Percentiles rank a stretch among this genome's conserved stretches.
These are phyloP conservation scores for Paedocypris micromegethes DNA, from an alignment of 2,797 vertebrate species.

Conservation along the genomic window DNA sequence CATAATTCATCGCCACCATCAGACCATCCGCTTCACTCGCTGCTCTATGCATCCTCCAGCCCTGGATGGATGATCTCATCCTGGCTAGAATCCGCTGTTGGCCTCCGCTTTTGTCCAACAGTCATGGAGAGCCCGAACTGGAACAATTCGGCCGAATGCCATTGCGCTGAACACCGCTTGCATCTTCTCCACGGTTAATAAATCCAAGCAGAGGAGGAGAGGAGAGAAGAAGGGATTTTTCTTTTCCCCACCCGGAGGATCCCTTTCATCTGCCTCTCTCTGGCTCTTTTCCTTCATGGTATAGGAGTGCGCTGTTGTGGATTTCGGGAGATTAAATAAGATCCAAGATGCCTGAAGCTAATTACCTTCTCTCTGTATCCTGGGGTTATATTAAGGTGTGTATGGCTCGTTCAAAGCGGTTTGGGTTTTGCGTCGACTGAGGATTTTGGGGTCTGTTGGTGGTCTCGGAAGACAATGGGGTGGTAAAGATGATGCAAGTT, in stretches of 20 bases:
- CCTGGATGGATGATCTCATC: conserved; percentile 45
- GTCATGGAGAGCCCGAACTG: conserved; percentile 59
- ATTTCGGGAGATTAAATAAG: conserved; percentile 64
- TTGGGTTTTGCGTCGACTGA: conserved; percentile 11
- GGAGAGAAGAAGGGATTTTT: conserved; percentile 53
- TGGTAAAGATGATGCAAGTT: conserved; percentile 18
- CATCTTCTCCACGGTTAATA: conserved; percentile 52
- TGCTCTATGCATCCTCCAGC: conserved; percentile 51
- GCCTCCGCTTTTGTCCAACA: conserved; percentile 35
- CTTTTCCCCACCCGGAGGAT: conserved; percentile 53
- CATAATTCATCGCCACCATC: conserved; percentile 68
- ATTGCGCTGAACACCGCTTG: conserved; percentile 1
- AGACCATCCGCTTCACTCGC: conserved; percentile 53
- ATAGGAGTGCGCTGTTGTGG: conserved; percentile 62
- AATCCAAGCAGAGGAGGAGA: conserved; percentile 48
- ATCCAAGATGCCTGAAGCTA: conserved; percentile 99
- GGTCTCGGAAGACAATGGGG: conserved; percentile 37
- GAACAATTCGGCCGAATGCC: conserved; percentile 29
- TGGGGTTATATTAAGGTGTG: conserved; percentile 99
- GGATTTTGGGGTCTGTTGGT: conserved; percentile 38
- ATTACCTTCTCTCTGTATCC: conserved; percentile 96
- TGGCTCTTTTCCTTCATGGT: conserved; percentile 36
- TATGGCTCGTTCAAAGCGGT: conserved; percentile 49
- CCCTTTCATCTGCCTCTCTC: conserved; percentile 60
- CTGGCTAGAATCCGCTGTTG: conserved; percentile 19